Evolutionary conservation across 1,140 invertebrate genomes (phyloP).

Genomic region (Anastrepha obliqua): DNA sequence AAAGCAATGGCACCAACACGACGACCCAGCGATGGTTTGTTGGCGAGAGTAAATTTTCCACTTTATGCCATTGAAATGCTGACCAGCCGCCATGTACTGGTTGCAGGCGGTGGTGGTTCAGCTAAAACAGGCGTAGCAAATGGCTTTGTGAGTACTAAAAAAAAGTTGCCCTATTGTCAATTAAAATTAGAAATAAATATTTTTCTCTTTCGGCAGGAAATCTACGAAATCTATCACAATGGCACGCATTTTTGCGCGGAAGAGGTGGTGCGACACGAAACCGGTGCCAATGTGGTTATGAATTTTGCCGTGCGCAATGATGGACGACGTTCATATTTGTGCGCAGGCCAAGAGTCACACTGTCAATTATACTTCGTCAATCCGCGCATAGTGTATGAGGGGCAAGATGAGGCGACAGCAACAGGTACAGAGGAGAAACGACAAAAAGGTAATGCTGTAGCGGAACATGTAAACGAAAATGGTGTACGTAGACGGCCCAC

Average conservation of each 20-base stretch:
- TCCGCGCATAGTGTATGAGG: constrained; percentile 78
- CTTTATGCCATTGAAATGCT: constrained; percentile 92
- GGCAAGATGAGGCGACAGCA: constrained; percentile 33
- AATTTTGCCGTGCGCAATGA: constrained; percentile 85
- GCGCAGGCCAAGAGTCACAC: constrained; percentile 92
- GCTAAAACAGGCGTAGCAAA: constrained; percentile 96
- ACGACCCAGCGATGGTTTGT: constrained; percentile 79
- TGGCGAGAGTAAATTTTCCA: constrained; percentile 93
- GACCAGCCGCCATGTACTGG: constrained; percentile 92
- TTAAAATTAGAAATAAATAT: constrained; percentile 41
- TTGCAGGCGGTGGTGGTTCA: constrained; percentile 95
- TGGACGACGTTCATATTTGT: constrained; percentile 84
- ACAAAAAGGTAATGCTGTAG: constrained; percentile 58
- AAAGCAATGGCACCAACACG: constrained; percentile 67
- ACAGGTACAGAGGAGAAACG: constrained; percentile 45
- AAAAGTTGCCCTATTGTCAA: constrained; percentile 11
- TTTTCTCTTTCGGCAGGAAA: constrained; percentile 81
- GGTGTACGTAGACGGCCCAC: constrained; percentile 64
- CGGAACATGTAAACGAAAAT: constrained; percentile 66
- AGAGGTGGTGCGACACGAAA: constrained; percentile 91
- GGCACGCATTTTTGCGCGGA: constrained; percentile 87
- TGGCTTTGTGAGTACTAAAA: constrained; percentile 86
- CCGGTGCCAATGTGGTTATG: constrained; percentile 92
- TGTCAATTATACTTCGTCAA: constrained; percentile 92
- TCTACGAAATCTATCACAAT: constrained; percentile 91